Conservation (phyloP, 2,113 vertebrate genomes). For the Plecturocebus donacophilus region DNA sequence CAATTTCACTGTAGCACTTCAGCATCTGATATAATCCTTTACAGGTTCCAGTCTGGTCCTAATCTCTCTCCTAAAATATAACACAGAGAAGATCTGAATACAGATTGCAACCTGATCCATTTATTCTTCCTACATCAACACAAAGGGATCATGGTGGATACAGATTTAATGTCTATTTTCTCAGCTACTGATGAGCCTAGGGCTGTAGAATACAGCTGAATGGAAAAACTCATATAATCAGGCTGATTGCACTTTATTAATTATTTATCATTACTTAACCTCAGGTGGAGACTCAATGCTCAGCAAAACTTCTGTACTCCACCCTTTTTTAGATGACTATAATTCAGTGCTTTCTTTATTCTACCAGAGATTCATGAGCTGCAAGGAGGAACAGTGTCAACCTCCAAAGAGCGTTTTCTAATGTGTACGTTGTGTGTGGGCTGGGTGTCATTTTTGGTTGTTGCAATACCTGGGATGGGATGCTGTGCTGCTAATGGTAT, state of each 20-base stretch:
- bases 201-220: conserved; percentile 29
- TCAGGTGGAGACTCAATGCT: not conserved
- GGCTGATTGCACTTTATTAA: conserved; percentile 42
- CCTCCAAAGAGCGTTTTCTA: not conserved
- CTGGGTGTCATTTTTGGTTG: not conserved
- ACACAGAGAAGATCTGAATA: conserved; percentile 59
- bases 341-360: not conserved
- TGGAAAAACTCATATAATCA: conserved; percentile 23
- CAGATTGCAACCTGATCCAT: conserved; percentile 52
- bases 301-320: not conserved
- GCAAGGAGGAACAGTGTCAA: not conserved
- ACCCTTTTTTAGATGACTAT: not conserved
- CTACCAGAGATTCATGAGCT: not conserved
- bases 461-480: not conserved
- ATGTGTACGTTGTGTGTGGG: not conserved
- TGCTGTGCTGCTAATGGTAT: not conserved
- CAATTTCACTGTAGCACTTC: conserved; percentile 11
- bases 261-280: conserved; percentile 58
- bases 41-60: conserved; percentile 45
- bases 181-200: not conserved
- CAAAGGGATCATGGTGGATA: conserved; percentile 49
- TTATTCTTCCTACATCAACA: conserved; percentile 46
- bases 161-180: conserved; percentile 59
- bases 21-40: conserved; percentile 49
- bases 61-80: conserved; percentile 58